Percentiles rank a stretch among this genome's conserved stretches.
phyloP scores from a whole-genome alignment of 2,888 invertebrate genomes.

The Eilema depressum region DNA sequence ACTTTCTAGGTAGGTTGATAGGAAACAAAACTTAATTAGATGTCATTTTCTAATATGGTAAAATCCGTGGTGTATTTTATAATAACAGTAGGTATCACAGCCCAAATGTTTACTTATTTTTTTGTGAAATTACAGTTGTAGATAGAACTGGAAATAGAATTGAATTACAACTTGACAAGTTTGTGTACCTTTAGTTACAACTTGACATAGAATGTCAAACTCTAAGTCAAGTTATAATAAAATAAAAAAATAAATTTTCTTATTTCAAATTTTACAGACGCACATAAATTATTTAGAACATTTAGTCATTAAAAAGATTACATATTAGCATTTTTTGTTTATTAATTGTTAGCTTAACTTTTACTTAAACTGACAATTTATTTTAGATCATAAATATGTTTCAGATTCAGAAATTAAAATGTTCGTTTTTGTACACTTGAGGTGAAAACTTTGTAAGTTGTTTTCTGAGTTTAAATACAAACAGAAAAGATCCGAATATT shows the following conservation, averaged over 20 bases:
- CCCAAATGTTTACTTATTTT: background rate
- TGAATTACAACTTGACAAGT: background rate
- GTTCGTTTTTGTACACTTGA: background rate
- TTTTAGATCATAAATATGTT: background rate
- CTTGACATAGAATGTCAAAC: too few species aligned
- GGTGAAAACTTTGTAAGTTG: background rate
- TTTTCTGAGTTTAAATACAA: background rate
- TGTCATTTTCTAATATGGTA: background rate
- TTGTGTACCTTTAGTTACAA: background rate
- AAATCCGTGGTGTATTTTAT: background rate
- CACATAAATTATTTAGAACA: background rate
- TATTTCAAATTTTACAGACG: background rate
- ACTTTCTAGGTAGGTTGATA: constrained; percentile 36
- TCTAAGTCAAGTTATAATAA: too few species aligned
- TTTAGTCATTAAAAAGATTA: background rate
- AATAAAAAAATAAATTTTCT: too few species aligned
- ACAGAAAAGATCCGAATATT: background rate
- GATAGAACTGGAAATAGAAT: too few species aligned
- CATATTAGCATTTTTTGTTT: background rate
- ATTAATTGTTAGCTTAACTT: background rate
- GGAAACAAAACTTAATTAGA: background rate
- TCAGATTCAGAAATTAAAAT: background rate
- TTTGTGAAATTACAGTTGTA: background rate
- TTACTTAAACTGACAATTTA: background rate
- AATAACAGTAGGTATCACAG: background rate